Conservation (phyloP, 2,113 vertebrate genomes). For the Xenotilapia flavipinnis region DNA sequence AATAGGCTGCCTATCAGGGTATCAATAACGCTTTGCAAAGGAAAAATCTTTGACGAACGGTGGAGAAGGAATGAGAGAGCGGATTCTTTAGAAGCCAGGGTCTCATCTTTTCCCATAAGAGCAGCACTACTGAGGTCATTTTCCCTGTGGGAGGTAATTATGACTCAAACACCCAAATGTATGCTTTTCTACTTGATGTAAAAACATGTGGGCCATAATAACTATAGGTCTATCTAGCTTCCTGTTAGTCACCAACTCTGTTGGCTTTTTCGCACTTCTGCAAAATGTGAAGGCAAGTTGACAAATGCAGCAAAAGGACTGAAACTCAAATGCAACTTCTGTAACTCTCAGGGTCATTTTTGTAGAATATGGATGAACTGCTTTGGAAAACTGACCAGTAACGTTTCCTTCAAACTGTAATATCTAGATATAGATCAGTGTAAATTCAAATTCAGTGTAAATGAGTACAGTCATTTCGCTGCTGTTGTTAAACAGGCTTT, state of each 20-base stretch:
- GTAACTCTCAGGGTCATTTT: not conserved
- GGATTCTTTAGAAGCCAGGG: constrained; percentile 25
- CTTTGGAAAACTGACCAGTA: not conserved
- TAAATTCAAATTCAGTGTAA: not conserved
- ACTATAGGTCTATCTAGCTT: not conserved
- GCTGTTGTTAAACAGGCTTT: not conserved
- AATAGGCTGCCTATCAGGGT: not conserved
- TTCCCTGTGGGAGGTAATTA: constrained; percentile 35
- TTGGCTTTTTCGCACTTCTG: not conserved
- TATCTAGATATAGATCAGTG: not conserved
- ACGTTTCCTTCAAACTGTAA: not conserved
- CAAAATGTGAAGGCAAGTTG: not conserved
- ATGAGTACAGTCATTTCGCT: not conserved
- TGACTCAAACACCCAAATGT: constrained; percentile 31
- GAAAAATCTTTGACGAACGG: not conserved
- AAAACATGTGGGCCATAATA: constrained; percentile 9
- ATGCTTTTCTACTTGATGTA: constrained; percentile 6
- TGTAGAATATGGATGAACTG: not conserved
- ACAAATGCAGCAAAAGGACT: not conserved
- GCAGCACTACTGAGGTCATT: not conserved
- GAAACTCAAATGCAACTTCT: not conserved
- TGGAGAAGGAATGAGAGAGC: not conserved
- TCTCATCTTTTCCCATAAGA: constrained; percentile 23
- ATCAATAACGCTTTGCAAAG: not conserved
- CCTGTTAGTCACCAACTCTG: not conserved